Evolutionary conservation across 2,113 vertebrate genomes (phyloP).

Genomic region (Oncorhynchus nerka): DNA sequence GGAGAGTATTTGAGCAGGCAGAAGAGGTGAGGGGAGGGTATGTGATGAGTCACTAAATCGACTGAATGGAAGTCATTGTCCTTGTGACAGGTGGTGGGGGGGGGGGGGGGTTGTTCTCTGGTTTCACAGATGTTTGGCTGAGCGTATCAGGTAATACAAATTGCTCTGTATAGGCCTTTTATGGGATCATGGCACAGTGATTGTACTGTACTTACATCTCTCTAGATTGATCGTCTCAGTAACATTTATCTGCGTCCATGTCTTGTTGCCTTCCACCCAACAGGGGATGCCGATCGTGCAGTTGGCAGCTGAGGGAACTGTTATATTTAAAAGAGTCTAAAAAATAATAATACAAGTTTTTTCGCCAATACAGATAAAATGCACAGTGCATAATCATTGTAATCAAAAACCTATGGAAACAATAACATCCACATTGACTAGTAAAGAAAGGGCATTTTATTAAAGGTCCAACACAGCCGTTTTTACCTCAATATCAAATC

Average conservation of each 20-base stretch:
- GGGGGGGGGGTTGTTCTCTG: conserved; percentile 40
- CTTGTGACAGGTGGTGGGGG: conserved; percentile 12
- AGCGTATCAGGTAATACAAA: conserved; percentile 30
- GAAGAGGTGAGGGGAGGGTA: conserved; percentile 4
- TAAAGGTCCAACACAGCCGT: too few species aligned
- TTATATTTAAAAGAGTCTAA: conserved; percentile 80
- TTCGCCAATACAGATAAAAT: neutral
- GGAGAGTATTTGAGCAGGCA: neutral
- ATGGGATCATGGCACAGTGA: neutral
- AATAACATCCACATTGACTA: neutral
- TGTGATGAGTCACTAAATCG: conserved; percentile 46
- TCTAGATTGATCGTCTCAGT: conserved; percentile 63
- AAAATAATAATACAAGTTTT: neutral
- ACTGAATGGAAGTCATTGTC: conserved; percentile 69
- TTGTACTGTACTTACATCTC: conserved; percentile 80
- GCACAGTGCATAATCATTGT: too few species aligned
- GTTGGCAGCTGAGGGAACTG: conserved; percentile 64
- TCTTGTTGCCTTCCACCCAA: conserved; percentile 68
- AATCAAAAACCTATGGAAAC: neutral
- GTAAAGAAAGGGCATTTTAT: neutral
- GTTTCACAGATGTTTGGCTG: conserved; percentile 40
- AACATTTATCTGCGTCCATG: conserved; percentile 75
- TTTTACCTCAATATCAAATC: too few species aligned
- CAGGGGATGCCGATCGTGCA: conserved; percentile 76
- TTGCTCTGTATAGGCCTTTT: conserved; percentile 16